phyloP scores from a whole-genome alignment of 2,797 vertebrate genomes.

The Hypotaenidia philippensis region DNA sequence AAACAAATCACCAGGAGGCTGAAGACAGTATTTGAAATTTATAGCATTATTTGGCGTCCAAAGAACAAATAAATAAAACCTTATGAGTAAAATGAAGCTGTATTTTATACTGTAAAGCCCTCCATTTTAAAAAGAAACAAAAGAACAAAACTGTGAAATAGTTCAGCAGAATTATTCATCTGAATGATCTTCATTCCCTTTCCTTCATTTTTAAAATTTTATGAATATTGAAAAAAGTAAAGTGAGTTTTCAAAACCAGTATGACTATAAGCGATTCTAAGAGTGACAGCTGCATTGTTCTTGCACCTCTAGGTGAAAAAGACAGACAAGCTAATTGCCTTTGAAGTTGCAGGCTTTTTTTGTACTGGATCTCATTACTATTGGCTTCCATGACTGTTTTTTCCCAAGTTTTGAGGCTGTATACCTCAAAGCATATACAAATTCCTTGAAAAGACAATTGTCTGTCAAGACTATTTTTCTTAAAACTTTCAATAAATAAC shows the following conservation, averaged over 20 bases:
- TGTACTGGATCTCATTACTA: conserved; percentile 38
- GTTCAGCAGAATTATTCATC: neutral
- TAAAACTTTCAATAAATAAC: neutral
- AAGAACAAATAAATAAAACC: neutral
- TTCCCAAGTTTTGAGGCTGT: conserved; percentile 35
- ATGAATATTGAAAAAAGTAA: neutral
- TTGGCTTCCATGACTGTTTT: conserved; percentile 45
- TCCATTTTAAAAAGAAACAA: neutral
- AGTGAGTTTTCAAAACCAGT: conserved; percentile 57
- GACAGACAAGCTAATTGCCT: conserved; percentile 69
- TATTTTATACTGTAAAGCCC: neutral
- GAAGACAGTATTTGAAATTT: neutral
- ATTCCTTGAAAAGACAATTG: conserved; percentile 5
- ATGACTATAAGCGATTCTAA: conserved; percentile 50
- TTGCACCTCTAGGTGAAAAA: conserved; percentile 49
- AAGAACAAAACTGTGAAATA: neutral
- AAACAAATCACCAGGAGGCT: neutral
- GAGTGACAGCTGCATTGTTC: conserved; percentile 57
- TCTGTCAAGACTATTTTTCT: neutral
- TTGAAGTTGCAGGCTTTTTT: conserved; percentile 62
- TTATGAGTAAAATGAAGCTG: neutral
- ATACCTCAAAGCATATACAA: conserved; percentile 23
- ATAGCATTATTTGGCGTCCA: neutral
- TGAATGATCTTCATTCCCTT: neutral
- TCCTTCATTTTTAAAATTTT: neutral